phyloP scores from a whole-genome alignment of 2,888 invertebrate species.

The Aspidiotus rigidus region DNA sequence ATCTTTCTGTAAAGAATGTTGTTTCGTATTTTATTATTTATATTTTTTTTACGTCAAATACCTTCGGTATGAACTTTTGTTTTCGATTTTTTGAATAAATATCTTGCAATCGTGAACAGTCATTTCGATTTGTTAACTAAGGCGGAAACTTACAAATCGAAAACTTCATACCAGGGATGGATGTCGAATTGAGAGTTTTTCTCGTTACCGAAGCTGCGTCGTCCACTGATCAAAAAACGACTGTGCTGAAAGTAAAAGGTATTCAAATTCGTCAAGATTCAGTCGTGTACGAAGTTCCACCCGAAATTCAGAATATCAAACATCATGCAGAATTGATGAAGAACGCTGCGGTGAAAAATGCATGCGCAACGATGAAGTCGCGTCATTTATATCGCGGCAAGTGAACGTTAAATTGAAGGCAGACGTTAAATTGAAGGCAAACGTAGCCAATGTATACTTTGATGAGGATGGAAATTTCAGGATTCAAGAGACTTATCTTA shows the following conservation, averaged over 20 bases:
- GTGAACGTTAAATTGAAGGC: background rate
- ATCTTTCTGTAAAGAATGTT: too few species aligned
- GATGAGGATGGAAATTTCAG: background rate
- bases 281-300: background rate
- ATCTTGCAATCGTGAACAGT: too few species aligned
- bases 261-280: background rate
- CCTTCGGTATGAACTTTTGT: too few species aligned
- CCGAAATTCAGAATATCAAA: background rate
- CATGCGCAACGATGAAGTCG: background rate
- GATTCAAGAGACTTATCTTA: background rate
- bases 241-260: background rate
- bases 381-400: background rate
- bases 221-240: background rate
- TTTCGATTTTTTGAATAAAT: too few species aligned
- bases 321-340: conserved; percentile 9
- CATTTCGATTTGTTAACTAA: too few species aligned
- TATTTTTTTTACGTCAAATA: too few species aligned
- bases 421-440: too few species aligned
- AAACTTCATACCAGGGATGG: background rate
- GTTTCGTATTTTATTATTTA: too few species aligned
- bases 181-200: background rate
- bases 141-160: too few species aligned
- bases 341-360: background rate
- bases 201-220: background rate
- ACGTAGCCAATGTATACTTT: background rate